Evolutionary conservation across 2,113 vertebrate genomes (phyloP).

Genomic region (Esox niger): DNA sequence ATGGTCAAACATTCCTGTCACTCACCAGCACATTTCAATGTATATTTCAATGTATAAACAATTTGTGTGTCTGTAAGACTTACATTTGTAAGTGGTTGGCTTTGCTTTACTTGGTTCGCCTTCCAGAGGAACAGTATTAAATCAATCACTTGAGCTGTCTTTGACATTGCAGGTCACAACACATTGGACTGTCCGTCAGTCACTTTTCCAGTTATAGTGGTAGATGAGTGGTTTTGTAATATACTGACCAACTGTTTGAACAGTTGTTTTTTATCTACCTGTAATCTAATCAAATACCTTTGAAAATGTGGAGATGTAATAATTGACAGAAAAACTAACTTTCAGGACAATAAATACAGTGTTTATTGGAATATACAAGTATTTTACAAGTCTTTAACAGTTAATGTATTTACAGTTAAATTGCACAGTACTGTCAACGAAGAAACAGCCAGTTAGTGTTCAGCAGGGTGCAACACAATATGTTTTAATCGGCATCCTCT

Average conservation of each 20-base stretch:
- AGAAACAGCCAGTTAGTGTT: not conserved
- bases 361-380: conserved; percentile 1
- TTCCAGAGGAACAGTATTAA: not conserved
- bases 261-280: not conserved
- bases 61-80: too few relatives aligned
- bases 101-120: too few relatives aligned
- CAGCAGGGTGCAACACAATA: not conserved
- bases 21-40: not conserved
- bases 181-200: not conserved
- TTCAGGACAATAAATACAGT: conserved; percentile 1
- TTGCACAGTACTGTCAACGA: conserved; percentile 2
- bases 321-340: not conserved
- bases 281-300: not conserved
- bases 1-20: not conserved
- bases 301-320: not conserved
- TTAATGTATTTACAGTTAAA: conserved; percentile 8
- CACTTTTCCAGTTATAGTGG: not conserved
- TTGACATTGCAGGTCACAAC: not conserved
- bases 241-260: not conserved
- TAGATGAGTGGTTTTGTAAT: not conserved
- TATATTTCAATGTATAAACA: too few relatives aligned
- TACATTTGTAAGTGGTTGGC: too few relatives aligned
- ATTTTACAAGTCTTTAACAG: conserved; percentile 16
- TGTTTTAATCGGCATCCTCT: too few relatives aligned
- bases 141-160: not conserved